Percentiles rank a stretch among this genome's conserved stretches.
phyloP scores from a whole-genome alignment of 2,113 vertebrate species.

The Promerops cafer region DNA sequence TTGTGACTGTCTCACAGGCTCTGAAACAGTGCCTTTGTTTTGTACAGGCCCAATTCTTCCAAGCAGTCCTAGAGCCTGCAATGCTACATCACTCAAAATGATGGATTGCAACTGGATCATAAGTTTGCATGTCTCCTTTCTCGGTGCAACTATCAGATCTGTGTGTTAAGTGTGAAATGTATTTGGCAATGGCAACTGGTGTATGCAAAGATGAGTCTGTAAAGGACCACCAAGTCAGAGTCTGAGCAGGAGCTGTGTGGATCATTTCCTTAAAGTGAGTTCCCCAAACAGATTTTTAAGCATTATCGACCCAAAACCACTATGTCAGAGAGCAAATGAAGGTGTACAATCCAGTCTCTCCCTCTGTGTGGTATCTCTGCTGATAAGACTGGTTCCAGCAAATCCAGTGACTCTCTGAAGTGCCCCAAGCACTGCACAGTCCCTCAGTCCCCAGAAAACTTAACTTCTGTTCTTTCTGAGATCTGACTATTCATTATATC shows the following conservation, averaged over 20 bases:
- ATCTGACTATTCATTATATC: neutral
- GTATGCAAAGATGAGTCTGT: neutral
- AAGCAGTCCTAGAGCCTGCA: neutral
- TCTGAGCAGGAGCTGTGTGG: neutral
- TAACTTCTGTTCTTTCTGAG: neutral
- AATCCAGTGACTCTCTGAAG: neutral
- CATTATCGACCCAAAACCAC: neutral
- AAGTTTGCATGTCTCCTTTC: neutral
- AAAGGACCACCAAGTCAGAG: neutral
- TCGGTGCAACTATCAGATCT: neutral
- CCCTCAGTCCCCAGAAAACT: accelerated
- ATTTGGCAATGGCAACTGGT: neutral
- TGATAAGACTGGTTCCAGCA: neutral
- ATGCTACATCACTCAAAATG: neutral
- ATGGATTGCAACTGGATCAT: neutral
- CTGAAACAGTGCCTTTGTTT: neutral
- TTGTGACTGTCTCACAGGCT: neutral
- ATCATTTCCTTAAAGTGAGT: neutral
- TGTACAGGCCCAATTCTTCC: neutral
- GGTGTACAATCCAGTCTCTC: neutral
- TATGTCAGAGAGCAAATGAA: neutral
- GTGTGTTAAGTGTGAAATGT: neutral
- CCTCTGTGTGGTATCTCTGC: neutral
- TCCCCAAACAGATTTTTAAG: neutral
- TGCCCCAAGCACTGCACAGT: neutral